Percentiles rank a stretch among this genome's conserved stretches.
Evolutionary conservation across 2,888 invertebrate species (phyloP).

Genomic region (Orthosia incerta): DNA sequence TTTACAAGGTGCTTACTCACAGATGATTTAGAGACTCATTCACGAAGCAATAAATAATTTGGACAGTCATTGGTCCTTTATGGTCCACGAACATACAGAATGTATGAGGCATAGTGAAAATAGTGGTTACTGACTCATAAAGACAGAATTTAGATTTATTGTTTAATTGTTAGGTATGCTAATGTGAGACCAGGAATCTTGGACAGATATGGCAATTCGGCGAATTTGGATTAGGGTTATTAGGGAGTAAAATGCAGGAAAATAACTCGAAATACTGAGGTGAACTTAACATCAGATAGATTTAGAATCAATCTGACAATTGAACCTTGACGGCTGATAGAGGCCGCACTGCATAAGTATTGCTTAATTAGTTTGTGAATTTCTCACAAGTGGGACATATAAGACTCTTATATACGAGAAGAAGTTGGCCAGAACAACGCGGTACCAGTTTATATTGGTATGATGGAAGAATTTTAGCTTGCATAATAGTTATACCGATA

Average conservation of each 20-base stretch:
- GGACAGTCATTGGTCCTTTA: slow-evolving; percentile 64
- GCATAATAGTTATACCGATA: no score
- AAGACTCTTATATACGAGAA: no score
- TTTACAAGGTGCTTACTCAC: slow-evolving; percentile 61
- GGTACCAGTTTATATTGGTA: no score
- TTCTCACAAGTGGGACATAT: no score
- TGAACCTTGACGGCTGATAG: no score
- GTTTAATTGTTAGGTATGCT: slow-evolving; percentile 13
- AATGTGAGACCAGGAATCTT: neutral
- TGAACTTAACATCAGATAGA: no score
- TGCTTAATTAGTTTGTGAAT: no score
- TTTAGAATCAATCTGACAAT: no score
- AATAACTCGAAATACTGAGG: neutral
- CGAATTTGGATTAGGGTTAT: neutral
- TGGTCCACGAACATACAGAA: slow-evolving; percentile 53
- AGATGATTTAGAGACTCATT: slow-evolving; percentile 67
- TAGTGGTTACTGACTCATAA: slow-evolving; percentile 37
- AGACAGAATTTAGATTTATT: slow-evolving; percentile 19
- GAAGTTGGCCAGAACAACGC: no score
- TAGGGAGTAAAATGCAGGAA: neutral
- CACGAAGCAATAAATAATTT: slow-evolving; percentile 66
- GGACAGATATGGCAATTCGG: neutral
- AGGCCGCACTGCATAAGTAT: no score
- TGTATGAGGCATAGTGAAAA: slow-evolving; percentile 26
- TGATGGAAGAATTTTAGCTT: no score